Percentiles rank a stretch among this genome's conserved stretches.
These are phyloP conservation scores for Sarcophaga peregrina DNA, from an alignment of 1,140 invertebrate genomes.

Conservation along the genomic window DNA sequence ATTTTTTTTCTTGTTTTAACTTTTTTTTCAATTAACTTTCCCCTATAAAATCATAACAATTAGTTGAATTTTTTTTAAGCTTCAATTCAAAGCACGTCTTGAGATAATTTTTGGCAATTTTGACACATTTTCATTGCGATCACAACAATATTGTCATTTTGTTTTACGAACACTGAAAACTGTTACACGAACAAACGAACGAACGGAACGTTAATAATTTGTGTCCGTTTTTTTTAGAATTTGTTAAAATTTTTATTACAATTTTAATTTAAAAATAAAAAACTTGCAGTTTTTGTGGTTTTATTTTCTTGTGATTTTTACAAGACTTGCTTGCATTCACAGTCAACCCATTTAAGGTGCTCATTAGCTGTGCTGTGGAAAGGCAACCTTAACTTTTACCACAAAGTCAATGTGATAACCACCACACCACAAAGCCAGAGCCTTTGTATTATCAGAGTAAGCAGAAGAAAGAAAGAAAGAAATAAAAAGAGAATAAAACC, in stretches of 20 bases:
- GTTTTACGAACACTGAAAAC: neutral
- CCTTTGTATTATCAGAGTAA: too few relatives aligned
- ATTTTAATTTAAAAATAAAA: neutral
- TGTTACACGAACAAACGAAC: too few relatives aligned
- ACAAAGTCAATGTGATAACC: neutral
- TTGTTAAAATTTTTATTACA: slow-evolving; percentile 10
- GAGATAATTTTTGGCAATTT: neutral
- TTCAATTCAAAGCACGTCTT: neutral
- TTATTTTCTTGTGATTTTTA: neutral
- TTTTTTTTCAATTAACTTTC: too few relatives aligned
- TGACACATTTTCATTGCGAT: neutral
- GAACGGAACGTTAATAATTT: neutral
- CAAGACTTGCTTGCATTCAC: neutral
- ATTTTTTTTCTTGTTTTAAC: neutral
- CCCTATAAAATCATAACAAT: neutral
- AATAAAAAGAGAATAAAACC: too few relatives aligned
- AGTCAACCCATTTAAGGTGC: slow-evolving; percentile 35
- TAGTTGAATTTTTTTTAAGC: neutral
- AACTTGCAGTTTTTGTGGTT: too few relatives aligned
- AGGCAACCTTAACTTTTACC: slow-evolving; percentile 24
- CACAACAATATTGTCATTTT: neutral
- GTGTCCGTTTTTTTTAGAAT: neutral
- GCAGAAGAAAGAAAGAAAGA: too few relatives aligned
- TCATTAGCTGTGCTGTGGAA: slow-evolving; percentile 1
- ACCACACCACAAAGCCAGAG: too few relatives aligned